A percentile compares a stretch with the other conserved stretches of the same genome.
phyloP scores from a whole-genome alignment of 2,113 vertebrate species.

The Puffinus mauretanicus region DNA sequence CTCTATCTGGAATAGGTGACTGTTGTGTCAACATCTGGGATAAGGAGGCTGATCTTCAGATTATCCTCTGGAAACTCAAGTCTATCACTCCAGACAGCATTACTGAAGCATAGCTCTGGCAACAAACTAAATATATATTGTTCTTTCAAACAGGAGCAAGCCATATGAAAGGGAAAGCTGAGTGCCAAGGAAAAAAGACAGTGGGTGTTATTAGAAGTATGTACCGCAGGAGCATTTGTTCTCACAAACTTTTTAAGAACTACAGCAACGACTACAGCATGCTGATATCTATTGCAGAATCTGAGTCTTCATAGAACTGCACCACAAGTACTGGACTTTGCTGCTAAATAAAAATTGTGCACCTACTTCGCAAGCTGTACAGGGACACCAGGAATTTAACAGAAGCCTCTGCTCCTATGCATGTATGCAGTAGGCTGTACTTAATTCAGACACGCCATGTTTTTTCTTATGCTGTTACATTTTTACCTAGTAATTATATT shows the following conservation, averaged over 20 bases:
- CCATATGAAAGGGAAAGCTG: not conserved
- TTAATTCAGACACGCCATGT: not conserved
- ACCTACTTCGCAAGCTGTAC: not conserved
- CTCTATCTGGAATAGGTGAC: not conserved
- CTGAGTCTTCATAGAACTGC: not conserved
- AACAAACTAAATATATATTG: not conserved
- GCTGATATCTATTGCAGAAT: not conserved
- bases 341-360: not conserved
- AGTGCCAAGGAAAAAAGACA: not conserved
- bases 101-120: not conserved
- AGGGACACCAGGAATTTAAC: not conserved
- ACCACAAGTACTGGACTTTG: not conserved
- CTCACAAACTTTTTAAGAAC: not conserved
- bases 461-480: not conserved
- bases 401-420: not conserved
- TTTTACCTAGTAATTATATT: conserved; percentile 53
- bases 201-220: not conserved
- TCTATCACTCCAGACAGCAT: not conserved
- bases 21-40: conserved; percentile 7
- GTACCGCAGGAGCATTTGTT: not conserved
- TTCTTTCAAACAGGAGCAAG: not conserved
- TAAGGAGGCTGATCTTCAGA: conserved; percentile 5
- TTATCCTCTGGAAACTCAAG: not conserved
- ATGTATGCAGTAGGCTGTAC: not conserved
- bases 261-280: not conserved